phyloP scores from a whole-genome alignment of 2,888 invertebrate genomes.

The Anthoptus insignis region DNA sequence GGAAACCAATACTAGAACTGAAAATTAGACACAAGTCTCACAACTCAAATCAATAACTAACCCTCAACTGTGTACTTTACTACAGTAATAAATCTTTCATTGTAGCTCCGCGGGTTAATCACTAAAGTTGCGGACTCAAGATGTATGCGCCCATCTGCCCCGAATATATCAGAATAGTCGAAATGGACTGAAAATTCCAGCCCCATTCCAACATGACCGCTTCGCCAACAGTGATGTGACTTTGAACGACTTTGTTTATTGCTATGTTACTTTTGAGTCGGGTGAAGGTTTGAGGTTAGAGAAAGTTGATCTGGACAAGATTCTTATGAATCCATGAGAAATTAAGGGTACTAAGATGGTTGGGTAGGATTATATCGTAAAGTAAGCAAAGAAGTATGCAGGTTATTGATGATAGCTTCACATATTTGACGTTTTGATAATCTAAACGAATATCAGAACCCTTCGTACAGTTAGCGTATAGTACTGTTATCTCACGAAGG shows the following conservation, averaged over 20 bases:
- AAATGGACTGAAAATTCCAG: constrained; percentile 27
- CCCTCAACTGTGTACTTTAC: constrained; percentile 12
- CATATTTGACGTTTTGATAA: no score
- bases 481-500: no score
- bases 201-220: constrained; percentile 18
- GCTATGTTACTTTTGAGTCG: constrained; percentile 10
- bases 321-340: no score
- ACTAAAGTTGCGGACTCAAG: constrained; percentile 27
- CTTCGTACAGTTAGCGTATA: no score
- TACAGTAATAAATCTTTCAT: constrained; percentile 28
- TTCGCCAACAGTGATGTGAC: constrained; percentile 18
- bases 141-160: constrained; percentile 29
- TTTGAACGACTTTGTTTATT: constrained; percentile 23
- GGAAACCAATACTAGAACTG: no score
- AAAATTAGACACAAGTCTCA: not conserved
- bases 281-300: no score
- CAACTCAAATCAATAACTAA: constrained; percentile 20
- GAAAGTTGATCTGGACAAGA: no score
- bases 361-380: no score
- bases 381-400: no score
- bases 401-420: no score
- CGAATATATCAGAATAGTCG: constrained; percentile 16
- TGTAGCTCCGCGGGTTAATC: constrained; percentile 30
- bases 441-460: no score
- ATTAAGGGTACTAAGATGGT: no score